phyloP scores from a whole-genome alignment of 2,888 invertebrate species.

The Tipula lateralis region DNA sequence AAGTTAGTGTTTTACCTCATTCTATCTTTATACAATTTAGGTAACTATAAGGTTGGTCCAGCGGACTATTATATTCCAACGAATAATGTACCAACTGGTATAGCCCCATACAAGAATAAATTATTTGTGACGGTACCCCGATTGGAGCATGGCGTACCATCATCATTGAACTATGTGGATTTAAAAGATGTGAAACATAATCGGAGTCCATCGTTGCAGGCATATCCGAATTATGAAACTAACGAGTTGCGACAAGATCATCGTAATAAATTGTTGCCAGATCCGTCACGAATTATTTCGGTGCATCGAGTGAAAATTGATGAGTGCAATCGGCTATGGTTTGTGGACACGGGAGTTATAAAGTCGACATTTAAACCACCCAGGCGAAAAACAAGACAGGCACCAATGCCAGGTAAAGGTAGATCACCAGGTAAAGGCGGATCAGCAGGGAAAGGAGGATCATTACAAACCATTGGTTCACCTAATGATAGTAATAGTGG shows the following conservation, averaged over 20 bases:
- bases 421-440: too few relatives aligned
- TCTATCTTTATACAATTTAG: too few relatives aligned
- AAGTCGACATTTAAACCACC: constrained; percentile 58
- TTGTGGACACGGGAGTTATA: constrained; percentile 69
- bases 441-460: too few relatives aligned
- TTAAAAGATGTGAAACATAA: not conserved
- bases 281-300: constrained; percentile 52
- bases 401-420: not conserved
- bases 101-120: constrained; percentile 39
- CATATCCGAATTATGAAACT: constrained; percentile 44
- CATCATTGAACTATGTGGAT: constrained; percentile 57
- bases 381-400: not conserved
- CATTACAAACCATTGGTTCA: too few relatives aligned
- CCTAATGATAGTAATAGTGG: too few relatives aligned
- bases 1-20: not conserved
- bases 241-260: constrained; percentile 37
- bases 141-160: constrained; percentile 59
- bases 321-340: constrained; percentile 69
- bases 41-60: not conserved
- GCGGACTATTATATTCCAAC: constrained; percentile 41
- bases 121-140: constrained; percentile 53
- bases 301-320: constrained; percentile 69
- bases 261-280: not conserved
- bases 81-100: constrained; percentile 48
- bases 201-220: constrained; percentile 42